These are phyloP conservation scores for Epinephelus malabaricus DNA, from an alignment of 2,797 vertebrate genomes.

Conservation along the genomic window DNA sequence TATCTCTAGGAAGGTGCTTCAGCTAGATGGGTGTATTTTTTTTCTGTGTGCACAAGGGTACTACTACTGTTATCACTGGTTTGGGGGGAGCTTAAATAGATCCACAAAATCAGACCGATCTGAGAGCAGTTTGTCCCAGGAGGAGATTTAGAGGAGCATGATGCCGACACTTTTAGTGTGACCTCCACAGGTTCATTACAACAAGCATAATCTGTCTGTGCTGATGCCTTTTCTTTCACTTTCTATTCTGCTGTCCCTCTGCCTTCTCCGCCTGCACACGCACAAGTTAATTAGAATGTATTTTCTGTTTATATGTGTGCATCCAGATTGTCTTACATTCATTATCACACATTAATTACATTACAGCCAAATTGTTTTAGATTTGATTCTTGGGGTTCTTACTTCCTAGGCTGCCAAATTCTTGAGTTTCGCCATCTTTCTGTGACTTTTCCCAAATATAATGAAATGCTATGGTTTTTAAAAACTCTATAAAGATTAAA, in stretches of 20 bases:
- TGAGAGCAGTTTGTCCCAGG: conserved; percentile 17
- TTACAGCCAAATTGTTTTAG: not conserved
- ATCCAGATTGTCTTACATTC: not conserved
- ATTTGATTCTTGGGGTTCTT: not conserved
- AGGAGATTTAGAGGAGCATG: not conserved
- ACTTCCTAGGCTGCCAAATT: not conserved
- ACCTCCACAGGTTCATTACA: conserved; percentile 23
- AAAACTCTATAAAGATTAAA: conserved; percentile 24
- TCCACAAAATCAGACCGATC: not conserved
- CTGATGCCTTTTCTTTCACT: conserved; percentile 21
- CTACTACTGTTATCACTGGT: not conserved
- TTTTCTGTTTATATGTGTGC: not conserved
- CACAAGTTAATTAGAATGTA: not conserved
- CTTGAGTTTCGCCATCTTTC: not conserved
- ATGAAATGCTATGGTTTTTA: conserved; percentile 5
- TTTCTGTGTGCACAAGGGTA: not conserved
- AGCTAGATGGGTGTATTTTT: conserved; percentile 20
- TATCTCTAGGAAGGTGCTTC: conserved; percentile 24
- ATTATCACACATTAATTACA: not conserved
- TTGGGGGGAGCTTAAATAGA: not conserved
- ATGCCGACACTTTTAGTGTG: not conserved
- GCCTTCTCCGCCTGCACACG: not conserved
- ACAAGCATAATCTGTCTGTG: conserved; percentile 8
- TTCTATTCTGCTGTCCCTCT: not conserved
- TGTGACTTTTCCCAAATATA: conserved; percentile 5